Evolutionary conservation across 2,113 vertebrate species (phyloP).

Genomic region (Phyllostomus hastatus): DNA sequence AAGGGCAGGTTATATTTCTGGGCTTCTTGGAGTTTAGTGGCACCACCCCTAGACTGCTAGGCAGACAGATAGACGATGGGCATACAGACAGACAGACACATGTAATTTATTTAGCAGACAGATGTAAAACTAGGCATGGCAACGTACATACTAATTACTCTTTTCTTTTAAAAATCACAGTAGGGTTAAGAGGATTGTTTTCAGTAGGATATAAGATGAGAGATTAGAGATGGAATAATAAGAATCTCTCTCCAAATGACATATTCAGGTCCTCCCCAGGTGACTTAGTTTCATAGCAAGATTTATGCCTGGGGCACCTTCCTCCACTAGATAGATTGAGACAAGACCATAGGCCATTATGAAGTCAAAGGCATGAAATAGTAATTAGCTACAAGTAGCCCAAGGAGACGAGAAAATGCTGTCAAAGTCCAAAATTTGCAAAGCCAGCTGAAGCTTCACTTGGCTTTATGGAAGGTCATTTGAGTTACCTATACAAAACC

Average conservation of each 20-base stretch:
- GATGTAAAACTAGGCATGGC: background rate
- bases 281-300: conserved; percentile 44
- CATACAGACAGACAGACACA: background rate
- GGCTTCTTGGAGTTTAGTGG: background rate
- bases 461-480: conserved; percentile 11
- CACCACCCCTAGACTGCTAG: background rate
- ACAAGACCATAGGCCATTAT: conserved; percentile 7
- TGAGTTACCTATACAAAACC: background rate
- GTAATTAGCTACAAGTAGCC: conserved; percentile 59
- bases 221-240: conserved; percentile 20
- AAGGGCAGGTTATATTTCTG: background rate
- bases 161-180: background rate
- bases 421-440: conserved; percentile 55
- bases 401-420: conserved; percentile 22
- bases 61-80: background rate
- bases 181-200: background rate
- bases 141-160: background rate
- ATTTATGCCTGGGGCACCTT: conserved; percentile 27
- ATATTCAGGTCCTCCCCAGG: conserved; percentile 29
- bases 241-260: conserved; percentile 35
- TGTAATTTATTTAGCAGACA: background rate
- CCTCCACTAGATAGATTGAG: conserved; percentile 44
- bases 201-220: background rate
- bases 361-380: conserved; percentile 49
- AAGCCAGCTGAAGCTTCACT: conserved; percentile 7